Evolutionary conservation across 2,888 invertebrate genomes (phyloP), one percentile per base, ranked within the genome.

Genomic region (Argyresthia albistria): DNA sequence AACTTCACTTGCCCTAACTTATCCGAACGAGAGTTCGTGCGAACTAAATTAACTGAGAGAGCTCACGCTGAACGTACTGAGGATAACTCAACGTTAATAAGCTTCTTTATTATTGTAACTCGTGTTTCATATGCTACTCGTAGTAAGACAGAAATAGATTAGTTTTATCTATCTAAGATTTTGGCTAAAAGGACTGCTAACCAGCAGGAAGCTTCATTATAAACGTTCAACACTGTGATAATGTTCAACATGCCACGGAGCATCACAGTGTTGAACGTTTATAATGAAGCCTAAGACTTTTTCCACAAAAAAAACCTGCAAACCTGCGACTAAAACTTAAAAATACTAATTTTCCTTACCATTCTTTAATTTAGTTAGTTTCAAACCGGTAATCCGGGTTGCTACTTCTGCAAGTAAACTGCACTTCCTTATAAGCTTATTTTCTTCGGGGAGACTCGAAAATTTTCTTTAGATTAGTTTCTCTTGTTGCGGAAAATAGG

Each of bases 381-480:
- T 70, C 80, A 66, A 67, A 63, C 62, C 66, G 60, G 70, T 67
- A 72, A 73, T 76, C 65, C 76, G 78, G 71, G 75, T 73, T 76
- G 67, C 74, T 72, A 69, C 75, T 73, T 76, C 76, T 79, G 75
- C 77, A 75, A 72, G 79, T 69, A 76, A 84, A 80, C 78, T 84
- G 79, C 82, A 80, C 71, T 80, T 80, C 77, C 84, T 78, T 83
- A 80, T 81, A 78, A 86, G 83, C 80, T 86, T 80, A 84, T 86
- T 86, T 84, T 84, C 76, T 77, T 80, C 73, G 69, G 68, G 67
- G 76, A 66, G 76, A 76, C 81, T 78, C 77, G 81, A 84, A 86
- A 86, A 83, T 81, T 84, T 86, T 82, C 81, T 86, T 86, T 83
- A 84, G 81, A 86, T 86, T 86, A 87, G 84, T 86, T 87, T 83